Percentiles rank a stretch among this genome's conserved stretches.
Evolutionary conservation across 2,113 vertebrate genomes (phyloP).

Genomic region (Embiotoca jacksoni): DNA sequence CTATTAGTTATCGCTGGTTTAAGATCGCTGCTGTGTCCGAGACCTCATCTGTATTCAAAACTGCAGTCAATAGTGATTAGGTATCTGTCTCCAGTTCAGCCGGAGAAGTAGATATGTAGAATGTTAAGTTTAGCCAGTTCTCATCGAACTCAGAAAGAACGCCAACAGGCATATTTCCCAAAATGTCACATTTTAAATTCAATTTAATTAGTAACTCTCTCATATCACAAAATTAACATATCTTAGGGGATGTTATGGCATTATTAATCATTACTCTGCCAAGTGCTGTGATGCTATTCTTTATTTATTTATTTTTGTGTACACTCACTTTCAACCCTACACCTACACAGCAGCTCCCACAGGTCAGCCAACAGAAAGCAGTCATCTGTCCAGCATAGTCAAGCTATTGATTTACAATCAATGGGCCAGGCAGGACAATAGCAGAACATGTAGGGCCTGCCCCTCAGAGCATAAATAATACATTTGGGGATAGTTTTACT

Average conservation of each 20-base stretch:
- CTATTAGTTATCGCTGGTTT: constrained; percentile 1
- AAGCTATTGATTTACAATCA: constrained; percentile 76
- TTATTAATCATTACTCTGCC: no score
- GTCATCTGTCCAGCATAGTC: constrained; percentile 36
- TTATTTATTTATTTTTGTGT: background rate
- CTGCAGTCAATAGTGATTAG: constrained; percentile 15
- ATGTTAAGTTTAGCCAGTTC: constrained; percentile 16
- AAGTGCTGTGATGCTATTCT: background rate
- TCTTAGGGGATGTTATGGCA: no score
- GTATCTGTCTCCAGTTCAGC: constrained; percentile 8
- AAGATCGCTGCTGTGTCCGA: background rate
- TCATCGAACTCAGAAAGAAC: no score
- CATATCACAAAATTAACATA: no score
- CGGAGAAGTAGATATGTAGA: background rate
- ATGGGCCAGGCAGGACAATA: constrained; percentile 33
- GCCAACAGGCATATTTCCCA: no score
- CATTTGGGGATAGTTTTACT: constrained; percentile 52
- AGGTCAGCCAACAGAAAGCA: constrained; percentile 28
- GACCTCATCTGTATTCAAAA: constrained; percentile 39
- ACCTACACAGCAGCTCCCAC: constrained; percentile 13
- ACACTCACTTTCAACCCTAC: no score
- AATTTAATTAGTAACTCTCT: no score
- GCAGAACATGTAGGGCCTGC: constrained; percentile 42
- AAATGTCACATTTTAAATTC: no score
- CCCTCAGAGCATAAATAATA: constrained; percentile 68